These are phyloP conservation scores for Acrocephalus arundinaceus DNA, from an alignment of 2,113 vertebrate genomes.

Conservation along the genomic window DNA sequence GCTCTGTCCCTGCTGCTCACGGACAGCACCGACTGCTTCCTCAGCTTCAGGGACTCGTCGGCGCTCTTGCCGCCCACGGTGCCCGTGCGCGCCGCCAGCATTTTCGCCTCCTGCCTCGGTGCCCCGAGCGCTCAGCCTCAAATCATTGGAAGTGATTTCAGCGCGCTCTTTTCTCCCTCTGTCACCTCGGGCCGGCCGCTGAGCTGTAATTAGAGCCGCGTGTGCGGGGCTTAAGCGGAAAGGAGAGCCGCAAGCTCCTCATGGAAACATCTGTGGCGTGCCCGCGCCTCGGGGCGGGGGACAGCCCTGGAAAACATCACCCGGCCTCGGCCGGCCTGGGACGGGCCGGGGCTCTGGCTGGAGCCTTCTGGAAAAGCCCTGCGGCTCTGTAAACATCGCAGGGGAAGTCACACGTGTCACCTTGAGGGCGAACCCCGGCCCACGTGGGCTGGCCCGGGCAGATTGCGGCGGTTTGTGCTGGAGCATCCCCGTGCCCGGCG, in stretches of 20 bases:
- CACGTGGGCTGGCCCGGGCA: background rate
- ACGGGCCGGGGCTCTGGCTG: fast-evolving
- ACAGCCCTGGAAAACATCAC: too few species aligned
- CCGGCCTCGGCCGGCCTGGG: fast-evolving
- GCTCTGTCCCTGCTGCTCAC: constrained; percentile 67
- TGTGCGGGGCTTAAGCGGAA: constrained; percentile 54
- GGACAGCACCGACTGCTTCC: constrained; percentile 83
- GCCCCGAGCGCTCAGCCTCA: background rate
- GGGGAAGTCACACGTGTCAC: background rate
- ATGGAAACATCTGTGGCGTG: constrained; percentile 60
- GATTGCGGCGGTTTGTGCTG: too few species aligned
- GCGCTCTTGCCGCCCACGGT: constrained; percentile 71
- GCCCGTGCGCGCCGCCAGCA: constrained; percentile 87
- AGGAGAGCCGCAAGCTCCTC: constrained; percentile 67
- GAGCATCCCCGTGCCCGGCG: background rate
- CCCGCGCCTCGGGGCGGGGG: background rate
- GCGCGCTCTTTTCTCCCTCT: constrained; percentile 67
- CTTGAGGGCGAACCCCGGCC: background rate
- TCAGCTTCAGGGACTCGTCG: constrained; percentile 72
- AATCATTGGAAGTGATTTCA: constrained; percentile 46
- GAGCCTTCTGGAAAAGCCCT: fast-evolving
- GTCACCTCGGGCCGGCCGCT: constrained; percentile 76
- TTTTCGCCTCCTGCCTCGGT: constrained; percentile 12
- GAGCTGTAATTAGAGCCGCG: constrained; percentile 86
- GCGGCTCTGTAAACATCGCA: background rate